These are phyloP conservation scores for Ips nitidus DNA, from an alignment of 1,140 invertebrate genomes.

Conservation along the genomic window DNA sequence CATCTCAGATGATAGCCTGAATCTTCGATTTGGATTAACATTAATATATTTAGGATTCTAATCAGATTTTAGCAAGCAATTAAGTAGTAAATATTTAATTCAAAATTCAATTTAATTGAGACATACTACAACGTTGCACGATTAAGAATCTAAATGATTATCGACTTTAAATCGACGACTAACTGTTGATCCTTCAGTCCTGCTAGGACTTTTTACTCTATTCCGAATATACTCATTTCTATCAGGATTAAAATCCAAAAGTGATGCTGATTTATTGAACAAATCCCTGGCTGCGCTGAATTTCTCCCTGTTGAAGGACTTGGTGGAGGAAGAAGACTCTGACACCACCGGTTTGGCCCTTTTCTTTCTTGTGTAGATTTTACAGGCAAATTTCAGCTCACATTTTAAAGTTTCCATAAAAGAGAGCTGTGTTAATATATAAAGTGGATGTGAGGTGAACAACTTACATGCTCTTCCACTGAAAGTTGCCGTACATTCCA, in stretches of 20 bases:
- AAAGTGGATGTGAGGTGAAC: not conserved
- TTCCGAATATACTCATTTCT: not conserved
- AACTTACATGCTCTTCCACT: conserved; percentile 69
- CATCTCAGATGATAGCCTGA: no score
- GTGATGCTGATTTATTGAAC: not conserved
- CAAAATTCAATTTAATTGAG: no score
- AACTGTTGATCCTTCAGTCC: not conserved
- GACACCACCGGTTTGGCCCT: conserved; percentile 54
- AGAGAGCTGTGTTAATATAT: conserved; percentile 57
- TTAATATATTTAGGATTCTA: no score
- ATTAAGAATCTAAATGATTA: no score
- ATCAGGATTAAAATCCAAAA: not conserved
- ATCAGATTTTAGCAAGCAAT: no score
- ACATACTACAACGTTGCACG: no score
- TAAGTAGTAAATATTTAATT: no score
- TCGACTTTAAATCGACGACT: no score
- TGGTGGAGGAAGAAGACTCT: conserved; percentile 30
- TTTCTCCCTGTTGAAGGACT: not conserved
- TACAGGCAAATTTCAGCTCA: conserved; percentile 65
- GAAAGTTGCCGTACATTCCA: conserved; percentile 79
- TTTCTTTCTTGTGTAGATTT: conserved; percentile 65
- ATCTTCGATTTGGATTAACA: no score
- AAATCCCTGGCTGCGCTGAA: not conserved
- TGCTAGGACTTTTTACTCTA: not conserved
- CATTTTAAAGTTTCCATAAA: conserved; percentile 63